Percentiles rank a stretch among this genome's conserved stretches.
These are phyloP conservation scores for Hyles vespertilio DNA, from an alignment of 1,140 invertebrate genomes.

Conservation along the genomic window DNA sequence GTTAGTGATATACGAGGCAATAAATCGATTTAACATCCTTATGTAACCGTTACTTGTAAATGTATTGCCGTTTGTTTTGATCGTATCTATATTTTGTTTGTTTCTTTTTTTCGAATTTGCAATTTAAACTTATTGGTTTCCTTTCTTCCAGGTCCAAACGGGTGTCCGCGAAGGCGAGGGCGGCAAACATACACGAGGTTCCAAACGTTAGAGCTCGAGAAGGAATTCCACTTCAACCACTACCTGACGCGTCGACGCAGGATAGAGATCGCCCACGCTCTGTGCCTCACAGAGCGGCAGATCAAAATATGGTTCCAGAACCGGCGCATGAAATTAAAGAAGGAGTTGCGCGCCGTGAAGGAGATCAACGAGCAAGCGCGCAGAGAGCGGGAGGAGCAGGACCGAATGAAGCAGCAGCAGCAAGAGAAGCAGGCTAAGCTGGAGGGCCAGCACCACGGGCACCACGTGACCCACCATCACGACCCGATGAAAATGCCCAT, in stretches of 20 bases:
- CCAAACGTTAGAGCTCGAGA: constrained; percentile 96
- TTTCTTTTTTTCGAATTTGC: constrained; percentile 9
- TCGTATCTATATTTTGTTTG: constrained; percentile 1
- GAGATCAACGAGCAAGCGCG: constrained; percentile 96
- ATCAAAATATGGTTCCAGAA: constrained; percentile 99
- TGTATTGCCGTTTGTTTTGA: background rate
- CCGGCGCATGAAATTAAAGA: constrained; percentile 98
- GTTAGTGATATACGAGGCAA: constrained; percentile 50
- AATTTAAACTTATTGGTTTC: constrained; percentile 30
- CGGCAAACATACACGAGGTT: constrained; percentile 97
- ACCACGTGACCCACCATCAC: constrained; percentile 74
- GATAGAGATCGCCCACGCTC: constrained; percentile 97
- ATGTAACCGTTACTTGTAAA: constrained; percentile 17
- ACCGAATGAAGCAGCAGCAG: constrained; percentile 92
- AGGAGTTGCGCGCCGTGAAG: constrained; percentile 93
- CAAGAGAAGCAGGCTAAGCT: constrained; percentile 89
- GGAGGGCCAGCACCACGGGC: constrained; percentile 77
- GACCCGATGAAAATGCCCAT: constrained; percentile 78
- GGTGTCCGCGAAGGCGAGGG: constrained; percentile 94
- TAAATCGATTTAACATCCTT: constrained; percentile 41
- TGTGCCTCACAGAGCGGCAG: constrained; percentile 96
- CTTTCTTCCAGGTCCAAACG: constrained; percentile 91
- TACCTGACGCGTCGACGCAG: constrained; percentile 95
- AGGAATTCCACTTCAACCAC: constrained; percentile 99
- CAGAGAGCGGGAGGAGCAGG: constrained; percentile 92